These are phyloP conservation scores for Euura saliciscinereae DNA, from an alignment of 1,140 invertebrate species.

Conservation along the genomic window DNA sequence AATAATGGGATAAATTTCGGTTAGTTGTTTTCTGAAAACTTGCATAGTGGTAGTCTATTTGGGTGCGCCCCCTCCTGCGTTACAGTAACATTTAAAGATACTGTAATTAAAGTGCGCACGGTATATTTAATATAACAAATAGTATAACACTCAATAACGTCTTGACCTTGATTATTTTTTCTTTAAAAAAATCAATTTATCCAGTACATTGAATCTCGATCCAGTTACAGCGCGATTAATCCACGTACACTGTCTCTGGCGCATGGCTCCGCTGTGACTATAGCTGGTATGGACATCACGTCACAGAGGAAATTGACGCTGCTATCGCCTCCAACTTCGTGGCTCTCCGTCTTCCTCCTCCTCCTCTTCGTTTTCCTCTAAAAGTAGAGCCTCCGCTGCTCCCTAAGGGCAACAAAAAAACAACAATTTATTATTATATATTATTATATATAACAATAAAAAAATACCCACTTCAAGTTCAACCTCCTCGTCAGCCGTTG, in stretches of 20 bases:
- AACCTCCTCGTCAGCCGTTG: slow-evolving; percentile 51
- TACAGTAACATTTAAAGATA: slow-evolving; percentile 30
- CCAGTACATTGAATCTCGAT: slow-evolving; percentile 34
- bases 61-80: slow-evolving; percentile 26
- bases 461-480: slow-evolving; percentile 48
- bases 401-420: slow-evolving; percentile 28
- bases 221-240: slow-evolving; percentile 34
- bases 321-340: slow-evolving; percentile 66
- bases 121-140: slow-evolving; percentile 46
- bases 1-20: slow-evolving; percentile 55
- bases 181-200: slow-evolving; percentile 30
- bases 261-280: slow-evolving; percentile 33
- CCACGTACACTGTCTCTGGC: slow-evolving; percentile 28
- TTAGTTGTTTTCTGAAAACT: slow-evolving; percentile 40
- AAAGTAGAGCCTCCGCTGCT: slow-evolving; percentile 47
- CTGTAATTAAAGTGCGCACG: slow-evolving; percentile 32
- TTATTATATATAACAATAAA: too few relatives aligned
- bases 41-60: slow-evolving; percentile 39
- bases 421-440: slow-evolving; percentile 8
- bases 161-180: slow-evolving; percentile 33
- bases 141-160: slow-evolving; percentile 48
- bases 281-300: slow-evolving; percentile 35
- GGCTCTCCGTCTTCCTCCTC: slow-evolving; percentile 67
- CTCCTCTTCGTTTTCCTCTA: slow-evolving; percentile 64
- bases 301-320: slow-evolving; percentile 42